Evolutionary conservation across 1,140 invertebrate species (phyloP), one percentile per base, ranked within the genome.

Genomic region (Phocides pigmalion): DNA sequence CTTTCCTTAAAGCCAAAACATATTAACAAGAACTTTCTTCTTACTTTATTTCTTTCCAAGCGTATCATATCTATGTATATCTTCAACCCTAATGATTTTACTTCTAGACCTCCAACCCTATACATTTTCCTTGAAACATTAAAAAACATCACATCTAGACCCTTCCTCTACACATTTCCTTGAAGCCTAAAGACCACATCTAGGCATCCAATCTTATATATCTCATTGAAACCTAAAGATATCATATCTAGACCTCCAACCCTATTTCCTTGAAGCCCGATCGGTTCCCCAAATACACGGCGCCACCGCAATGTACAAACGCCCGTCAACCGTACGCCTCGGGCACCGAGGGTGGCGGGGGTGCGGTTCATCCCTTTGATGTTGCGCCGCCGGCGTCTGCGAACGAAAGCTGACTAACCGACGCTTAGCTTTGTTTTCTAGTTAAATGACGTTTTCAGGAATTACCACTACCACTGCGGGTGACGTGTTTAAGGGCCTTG

Each of bases 381-480:
- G 84, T 85, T 47, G 41, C 66, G 76, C 78, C 76, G 66, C 70
- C 47, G 81, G 74, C 77, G 81, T 79, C 82, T 84, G 82, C 76
- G 66, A 73, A 75, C 78, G 84, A 87, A 84, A 82, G 83, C 83
- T 79, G 78, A 81, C 72, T 79, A 84, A 83, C 81, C 78, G 68
- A 81, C 79, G 81, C 70, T 82, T 81, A 82, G 82, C 81, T 87
- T 87, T 87, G 82, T 87, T 87, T 87, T 81, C 79, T 73, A 78
- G 74, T 84, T 84, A 82, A 83, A 84, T 84, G 79, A 87, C 78
- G 69, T 77, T 82, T 79, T 62, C 63, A 70, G 76, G 68, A 77
- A 81, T 79, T 76, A 74, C 71, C 53, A 58, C 20, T 44, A 44
- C 28, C 49, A 71, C 71, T 83, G 81, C 74, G 74, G 56, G 63